phyloP scores from a whole-genome alignment of 2,888 invertebrate species.

The Mesorhabditis sp. region DNA sequence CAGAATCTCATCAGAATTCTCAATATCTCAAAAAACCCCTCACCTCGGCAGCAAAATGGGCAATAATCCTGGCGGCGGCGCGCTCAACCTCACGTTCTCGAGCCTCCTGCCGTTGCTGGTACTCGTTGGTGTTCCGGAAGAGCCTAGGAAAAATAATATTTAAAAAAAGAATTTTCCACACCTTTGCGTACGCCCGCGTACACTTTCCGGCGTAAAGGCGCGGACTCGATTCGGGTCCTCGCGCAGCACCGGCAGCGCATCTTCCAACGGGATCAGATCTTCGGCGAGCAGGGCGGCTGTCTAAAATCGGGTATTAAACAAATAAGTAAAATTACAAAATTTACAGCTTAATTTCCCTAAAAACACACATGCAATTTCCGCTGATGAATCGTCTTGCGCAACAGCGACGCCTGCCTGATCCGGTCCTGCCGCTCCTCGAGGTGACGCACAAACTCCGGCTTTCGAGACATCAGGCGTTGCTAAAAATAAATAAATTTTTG shows the following conservation, averaged over 20 bases:
- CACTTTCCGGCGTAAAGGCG: slow-evolving; percentile 2
- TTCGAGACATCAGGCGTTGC: neutral
- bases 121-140: neutral
- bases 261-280: slow-evolving; percentile 4
- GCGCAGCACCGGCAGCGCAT: neutral
- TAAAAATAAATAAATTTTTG: neutral
- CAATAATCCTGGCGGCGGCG: neutral
- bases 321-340: neutral
- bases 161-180: neutral
- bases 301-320: neutral
- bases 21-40: too few relatives aligned
- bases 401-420: neutral
- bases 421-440: neutral
- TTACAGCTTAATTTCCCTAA: neutral
- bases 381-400: slow-evolving; percentile 1
- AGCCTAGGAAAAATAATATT: neutral
- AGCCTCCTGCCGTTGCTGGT: neutral
- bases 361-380: neutral
- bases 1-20: too few relatives aligned
- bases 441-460: slow-evolving; percentile 6
- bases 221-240: slow-evolving; percentile 6
- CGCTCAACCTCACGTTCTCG: neutral
- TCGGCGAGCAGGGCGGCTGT: slow-evolving; percentile 1
- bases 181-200: neutral
- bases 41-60: neutral